Conservation (phyloP, 2,797 vertebrate species). For the Sebastes nivosus region DNA sequence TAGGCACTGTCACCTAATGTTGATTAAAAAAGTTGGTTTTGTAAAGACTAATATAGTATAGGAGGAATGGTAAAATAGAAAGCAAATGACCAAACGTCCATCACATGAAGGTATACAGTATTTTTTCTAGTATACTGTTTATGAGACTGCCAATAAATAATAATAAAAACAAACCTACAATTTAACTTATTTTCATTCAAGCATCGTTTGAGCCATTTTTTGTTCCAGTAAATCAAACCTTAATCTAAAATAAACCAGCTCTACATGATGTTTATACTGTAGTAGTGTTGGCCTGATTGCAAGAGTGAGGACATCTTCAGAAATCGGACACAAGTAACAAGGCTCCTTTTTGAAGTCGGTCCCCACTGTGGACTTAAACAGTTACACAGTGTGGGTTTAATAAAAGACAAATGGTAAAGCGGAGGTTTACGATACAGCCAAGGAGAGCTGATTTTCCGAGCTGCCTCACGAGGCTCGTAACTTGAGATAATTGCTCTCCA, state of each 20-base stretch:
- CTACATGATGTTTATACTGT: neutral
- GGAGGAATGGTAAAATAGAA: neutral
- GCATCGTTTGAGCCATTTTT: neutral
- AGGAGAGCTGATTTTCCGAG: constrained; percentile 60
- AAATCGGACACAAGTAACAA: constrained; percentile 48
- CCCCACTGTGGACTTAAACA: constrained; percentile 57
- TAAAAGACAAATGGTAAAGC: constrained; percentile 67
- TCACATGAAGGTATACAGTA: neutral
- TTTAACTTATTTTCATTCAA: neutral
- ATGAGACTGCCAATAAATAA: neutral
- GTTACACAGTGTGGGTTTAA: constrained; percentile 64
- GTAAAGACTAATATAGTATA: neutral
- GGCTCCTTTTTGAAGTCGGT: constrained; percentile 46
- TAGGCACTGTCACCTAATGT: neutral
- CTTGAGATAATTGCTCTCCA: constrained; percentile 80
- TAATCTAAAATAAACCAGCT: neutral
- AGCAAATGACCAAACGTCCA: neutral
- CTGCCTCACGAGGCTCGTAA: constrained; percentile 73
- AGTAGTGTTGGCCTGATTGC: constrained; percentile 2
- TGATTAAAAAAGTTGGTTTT: neutral
- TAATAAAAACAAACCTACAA: neutral
- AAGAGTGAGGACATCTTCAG: constrained; percentile 33
- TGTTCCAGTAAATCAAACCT: constrained; percentile 1
- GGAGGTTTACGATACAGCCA: constrained; percentile 64
- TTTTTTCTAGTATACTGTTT: neutral